Percentiles rank a stretch among this genome's conserved stretches.
These are phyloP conservation scores for Drusus annulatus DNA, from an alignment of 1,140 invertebrate species.

Conservation along the genomic window DNA sequence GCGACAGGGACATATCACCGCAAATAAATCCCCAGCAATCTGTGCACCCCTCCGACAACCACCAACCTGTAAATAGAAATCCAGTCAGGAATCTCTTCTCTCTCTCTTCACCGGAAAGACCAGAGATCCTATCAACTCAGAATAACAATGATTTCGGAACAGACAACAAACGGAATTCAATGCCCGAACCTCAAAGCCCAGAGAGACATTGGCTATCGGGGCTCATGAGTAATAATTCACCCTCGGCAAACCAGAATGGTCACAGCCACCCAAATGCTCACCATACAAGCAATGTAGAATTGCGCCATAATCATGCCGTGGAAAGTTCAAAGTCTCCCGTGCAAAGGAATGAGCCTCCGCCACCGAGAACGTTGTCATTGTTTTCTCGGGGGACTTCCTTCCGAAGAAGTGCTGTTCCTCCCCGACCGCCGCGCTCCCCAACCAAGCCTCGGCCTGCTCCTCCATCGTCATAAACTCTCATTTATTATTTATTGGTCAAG, in stretches of 20 bases:
- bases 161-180: background rate
- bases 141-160: background rate
- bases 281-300: constrained; percentile 15
- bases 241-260: background rate
- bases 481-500: background rate
- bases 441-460: constrained; percentile 38
- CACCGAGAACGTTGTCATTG: constrained; percentile 41
- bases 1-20: constrained; percentile 50
- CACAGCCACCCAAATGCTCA: background rate
- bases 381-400: constrained; percentile 51
- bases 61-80: constrained; percentile 11
- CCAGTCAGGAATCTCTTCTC: constrained; percentile 12
- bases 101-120: background rate
- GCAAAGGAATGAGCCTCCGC: constrained; percentile 12
- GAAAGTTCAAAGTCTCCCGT: background rate
- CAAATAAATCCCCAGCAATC: background rate
- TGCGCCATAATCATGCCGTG: constrained; percentile 2
- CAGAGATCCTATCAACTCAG: background rate
- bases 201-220: constrained; percentile 46
- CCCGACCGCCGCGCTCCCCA: constrained; percentile 52
- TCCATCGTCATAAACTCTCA: background rate
- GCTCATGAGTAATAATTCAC: constrained; percentile 19
- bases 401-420: constrained; percentile 49
- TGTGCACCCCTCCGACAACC: constrained; percentile 16
- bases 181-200: background rate